phyloP scores from a whole-genome alignment of 1,140 invertebrate genomes.

The Coboldia fuscipes region DNA sequence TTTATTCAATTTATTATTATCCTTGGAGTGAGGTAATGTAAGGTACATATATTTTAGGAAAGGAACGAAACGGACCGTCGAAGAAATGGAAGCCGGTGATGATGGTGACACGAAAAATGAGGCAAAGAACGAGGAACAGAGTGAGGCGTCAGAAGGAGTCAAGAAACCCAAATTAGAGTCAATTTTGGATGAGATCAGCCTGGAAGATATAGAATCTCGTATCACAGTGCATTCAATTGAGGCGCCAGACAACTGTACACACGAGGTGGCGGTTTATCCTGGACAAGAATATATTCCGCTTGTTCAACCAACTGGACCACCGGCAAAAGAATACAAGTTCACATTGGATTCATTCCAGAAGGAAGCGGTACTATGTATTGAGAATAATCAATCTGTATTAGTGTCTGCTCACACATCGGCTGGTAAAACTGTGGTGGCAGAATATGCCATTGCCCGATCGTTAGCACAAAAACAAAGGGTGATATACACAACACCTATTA shows the following conservation, averaged over 20 bases:
- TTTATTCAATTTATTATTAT: not conserved
- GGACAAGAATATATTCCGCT: slow-evolving; percentile 63
- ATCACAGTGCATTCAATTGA: slow-evolving; percentile 75
- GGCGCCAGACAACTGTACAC: slow-evolving; percentile 71
- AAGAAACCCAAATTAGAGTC: slow-evolving; percentile 12
- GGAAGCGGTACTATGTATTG: slow-evolving; percentile 91
- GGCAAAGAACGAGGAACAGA: not conserved
- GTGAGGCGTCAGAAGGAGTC: slow-evolving; percentile 3
- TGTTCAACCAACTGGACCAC: slow-evolving; percentile 31
- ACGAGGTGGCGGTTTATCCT: slow-evolving; percentile 82
- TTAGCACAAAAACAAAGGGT: slow-evolving; percentile 62
- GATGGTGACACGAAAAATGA: not conserved
- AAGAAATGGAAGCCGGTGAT: not conserved
- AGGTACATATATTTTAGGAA: too few species aligned
- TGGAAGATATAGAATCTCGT: slow-evolving; percentile 23
- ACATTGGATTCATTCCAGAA: slow-evolving; percentile 96
- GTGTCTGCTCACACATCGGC: slow-evolving; percentile 99
- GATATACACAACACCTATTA: slow-evolving; percentile 99
- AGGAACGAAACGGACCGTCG: not conserved
- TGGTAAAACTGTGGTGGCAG: slow-evolving; percentile 96
- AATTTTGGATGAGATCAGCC: slow-evolving; percentile 17
- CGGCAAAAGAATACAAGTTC: slow-evolving; percentile 87
- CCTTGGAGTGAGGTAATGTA: too few species aligned
- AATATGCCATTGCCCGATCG: slow-evolving; percentile 50
- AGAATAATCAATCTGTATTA: slow-evolving; percentile 93